These are phyloP conservation scores for Trichosurus vulpecula DNA, from an alignment of 2,797 vertebrate species.

Conservation along the genomic window DNA sequence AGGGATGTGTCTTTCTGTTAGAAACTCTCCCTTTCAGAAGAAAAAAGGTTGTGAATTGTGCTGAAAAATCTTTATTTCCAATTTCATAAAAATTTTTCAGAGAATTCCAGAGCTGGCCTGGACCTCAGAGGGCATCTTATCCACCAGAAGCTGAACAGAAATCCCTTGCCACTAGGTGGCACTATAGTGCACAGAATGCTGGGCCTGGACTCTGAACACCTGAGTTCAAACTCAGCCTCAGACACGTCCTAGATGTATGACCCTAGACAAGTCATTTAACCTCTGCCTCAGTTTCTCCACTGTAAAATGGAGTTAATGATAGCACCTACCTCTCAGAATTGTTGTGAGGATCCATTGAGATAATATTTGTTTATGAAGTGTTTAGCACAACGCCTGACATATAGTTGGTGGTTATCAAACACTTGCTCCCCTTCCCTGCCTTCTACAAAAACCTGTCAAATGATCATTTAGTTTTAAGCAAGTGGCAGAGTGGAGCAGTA, in stretches of 20 bases:
- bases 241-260: not conserved
- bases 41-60: not conserved
- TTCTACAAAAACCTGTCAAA: not conserved
- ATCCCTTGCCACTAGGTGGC: not conserved
- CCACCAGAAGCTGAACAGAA: not conserved
- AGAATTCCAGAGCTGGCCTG: not conserved
- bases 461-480: not conserved
- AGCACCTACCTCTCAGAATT: not conserved
- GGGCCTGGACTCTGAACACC: not conserved
- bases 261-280: no score
- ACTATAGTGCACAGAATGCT: not conserved
- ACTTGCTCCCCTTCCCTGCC: not conserved
- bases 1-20: constrained; percentile 63
- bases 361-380: not conserved
- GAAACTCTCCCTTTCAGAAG: constrained; percentile 43
- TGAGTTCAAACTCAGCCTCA: not conserved
- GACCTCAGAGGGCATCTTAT: not conserved
- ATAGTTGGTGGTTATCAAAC: not conserved
- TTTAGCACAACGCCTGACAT: not conserved
- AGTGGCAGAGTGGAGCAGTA: not conserved
- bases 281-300: not conserved
- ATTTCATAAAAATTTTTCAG: not conserved
- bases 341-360: not conserved
- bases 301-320: not conserved
- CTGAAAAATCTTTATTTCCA: not conserved